Conservation (phyloP, 2,113 vertebrate species). For the Lethenteron reissneri region DNA sequence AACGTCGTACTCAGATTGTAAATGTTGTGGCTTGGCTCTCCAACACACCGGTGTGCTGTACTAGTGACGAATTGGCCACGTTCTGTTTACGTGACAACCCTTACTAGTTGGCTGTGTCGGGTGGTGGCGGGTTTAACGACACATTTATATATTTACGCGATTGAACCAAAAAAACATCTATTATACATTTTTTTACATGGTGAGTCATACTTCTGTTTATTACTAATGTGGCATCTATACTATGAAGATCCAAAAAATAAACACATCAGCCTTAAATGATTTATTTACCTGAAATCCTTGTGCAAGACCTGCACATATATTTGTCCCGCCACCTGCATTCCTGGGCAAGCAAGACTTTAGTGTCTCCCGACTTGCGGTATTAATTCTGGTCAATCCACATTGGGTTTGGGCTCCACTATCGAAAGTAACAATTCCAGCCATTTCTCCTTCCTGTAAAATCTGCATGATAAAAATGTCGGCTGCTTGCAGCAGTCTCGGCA, state of each 20-base stretch:
- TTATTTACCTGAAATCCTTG: slow-evolving; percentile 19
- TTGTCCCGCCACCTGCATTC: slow-evolving; percentile 8
- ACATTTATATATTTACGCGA: too few species aligned
- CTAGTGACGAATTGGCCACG: too few species aligned
- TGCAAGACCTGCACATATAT: slow-evolving; percentile 17
- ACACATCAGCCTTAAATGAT: neutral
- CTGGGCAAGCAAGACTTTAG: slow-evolving; percentile 18
- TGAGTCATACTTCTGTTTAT: too few species aligned
- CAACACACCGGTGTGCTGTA: too few species aligned
- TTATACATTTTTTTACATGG: too few species aligned
- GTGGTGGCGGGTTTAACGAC: too few species aligned
- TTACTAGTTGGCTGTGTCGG: too few species aligned
- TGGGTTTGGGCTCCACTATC: slow-evolving; percentile 13
- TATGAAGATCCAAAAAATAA: neutral
- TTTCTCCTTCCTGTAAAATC: slow-evolving; percentile 18
- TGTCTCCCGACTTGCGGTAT: slow-evolving; percentile 12
- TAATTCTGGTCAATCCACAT: slow-evolving; percentile 14
- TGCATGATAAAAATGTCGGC: slow-evolving; percentile 23
- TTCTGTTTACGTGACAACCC: too few species aligned
- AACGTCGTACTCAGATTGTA: too few species aligned
- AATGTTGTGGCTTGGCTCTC: too few species aligned
- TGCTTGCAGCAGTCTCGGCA: slow-evolving; percentile 19
- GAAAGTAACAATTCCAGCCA: slow-evolving; percentile 22
- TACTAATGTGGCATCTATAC: too few species aligned
- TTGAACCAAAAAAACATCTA: too few species aligned